A percentile compares a stretch with the other conserved stretches of the same genome.
phyloP scores from a whole-genome alignment of 2,113 vertebrate species.

The Podarcis raffonei region DNA sequence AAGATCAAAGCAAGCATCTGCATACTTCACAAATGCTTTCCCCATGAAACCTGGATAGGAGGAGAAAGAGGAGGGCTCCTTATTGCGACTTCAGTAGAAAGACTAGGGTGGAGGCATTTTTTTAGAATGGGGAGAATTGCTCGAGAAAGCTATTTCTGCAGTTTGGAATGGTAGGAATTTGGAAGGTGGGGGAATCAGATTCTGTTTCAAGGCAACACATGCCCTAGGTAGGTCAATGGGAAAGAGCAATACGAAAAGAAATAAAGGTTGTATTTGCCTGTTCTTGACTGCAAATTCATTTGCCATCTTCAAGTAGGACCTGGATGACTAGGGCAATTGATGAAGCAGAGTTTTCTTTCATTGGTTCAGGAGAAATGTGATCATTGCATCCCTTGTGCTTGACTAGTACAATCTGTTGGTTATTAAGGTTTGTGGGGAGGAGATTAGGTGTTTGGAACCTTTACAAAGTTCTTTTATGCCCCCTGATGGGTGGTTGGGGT shows the following conservation, averaged over 20 bases:
- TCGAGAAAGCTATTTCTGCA: neutral
- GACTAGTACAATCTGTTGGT: neutral
- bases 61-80: neutral
- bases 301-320: neutral
- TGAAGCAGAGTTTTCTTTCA: neutral
- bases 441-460: neutral
- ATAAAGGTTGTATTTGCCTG: neutral
- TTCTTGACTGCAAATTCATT: neutral
- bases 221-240: neutral
- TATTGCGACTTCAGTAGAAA: neutral
- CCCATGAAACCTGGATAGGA: neutral
- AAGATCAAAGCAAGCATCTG: neutral
- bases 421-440: accelerated
- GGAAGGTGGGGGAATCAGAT: neutral
- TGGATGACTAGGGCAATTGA: neutral
- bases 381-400: neutral
- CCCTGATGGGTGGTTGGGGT: constrained; percentile 48
- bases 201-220: neutral
- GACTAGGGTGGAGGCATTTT: neutral
- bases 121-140: neutral
- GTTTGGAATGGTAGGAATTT: neutral
- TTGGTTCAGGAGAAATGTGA: neutral
- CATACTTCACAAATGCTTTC: neutral
- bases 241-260: neutral
- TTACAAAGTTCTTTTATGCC: constrained; percentile 42